Base-by-base conservation (phyloP, 2,888 invertebrate genomes). In the Abrostola tripartita region DNA sequence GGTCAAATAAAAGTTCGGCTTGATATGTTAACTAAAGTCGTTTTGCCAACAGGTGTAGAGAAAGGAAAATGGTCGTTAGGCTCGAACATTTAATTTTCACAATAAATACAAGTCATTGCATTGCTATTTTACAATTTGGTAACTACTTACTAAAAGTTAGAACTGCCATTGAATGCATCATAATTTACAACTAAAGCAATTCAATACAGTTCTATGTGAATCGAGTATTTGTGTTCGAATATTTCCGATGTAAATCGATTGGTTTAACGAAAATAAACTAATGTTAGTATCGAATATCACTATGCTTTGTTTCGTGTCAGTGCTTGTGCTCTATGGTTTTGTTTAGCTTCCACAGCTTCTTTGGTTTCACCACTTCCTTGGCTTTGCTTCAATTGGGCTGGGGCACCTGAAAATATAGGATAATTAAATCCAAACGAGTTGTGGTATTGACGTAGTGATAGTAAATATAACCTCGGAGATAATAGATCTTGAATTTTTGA, bases 41-140 rank as follows among this genome's bases (percentile, higher is more conserved):
- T 24, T 24, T 24, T 24, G 1, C 4, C 4, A 24, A 24, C 24
- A 24, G 24, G 24, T 24, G n/a, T n/a, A n/a, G 24, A 24, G 24
- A 24, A 24, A 24, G 24, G 24, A 24, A 54, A 57, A 8, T 10
- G 1, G 10, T 11, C 5, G 12, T 38, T 36, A 10, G 37, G 61
- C 41, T 72, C 52, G 37, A 67, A 70, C 61, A 68, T 68, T 76
- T 70, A 57, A 61, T 77, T 70, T 76, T 70, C 49, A 8, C 41
- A 70, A 79, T 77, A 79, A 77, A 77, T 73, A 76, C 60, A 68
- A 63, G 55, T 65, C 38, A 50, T 72, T 66, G 52, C 62, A 61
- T 65, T 58, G 55, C 65, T 73, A 59, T 70, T 78, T 72, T 61
- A 68, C 62, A 74, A 71, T 78, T 67, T 76, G 77, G 76, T 79